Conservation (phyloP, 1,140 invertebrate species). For the Schlechtendalia chinensis region DNA sequence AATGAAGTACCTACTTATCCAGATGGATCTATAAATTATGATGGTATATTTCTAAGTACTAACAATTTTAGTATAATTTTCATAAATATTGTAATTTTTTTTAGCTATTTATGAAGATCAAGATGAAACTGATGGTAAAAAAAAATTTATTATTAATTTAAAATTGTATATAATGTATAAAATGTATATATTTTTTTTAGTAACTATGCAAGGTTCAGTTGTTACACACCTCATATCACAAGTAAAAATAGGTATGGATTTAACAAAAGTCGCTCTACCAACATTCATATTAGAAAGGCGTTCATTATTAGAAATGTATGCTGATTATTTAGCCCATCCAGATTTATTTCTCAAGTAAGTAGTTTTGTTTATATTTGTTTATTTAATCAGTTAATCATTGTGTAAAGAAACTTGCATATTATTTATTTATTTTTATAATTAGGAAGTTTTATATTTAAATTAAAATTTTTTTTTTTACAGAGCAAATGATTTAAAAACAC, state of each 20-base stretch:
- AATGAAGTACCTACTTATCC: slow-evolving; percentile 48
- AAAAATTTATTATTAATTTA: neutral
- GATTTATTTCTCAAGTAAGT: slow-evolving; percentile 90
- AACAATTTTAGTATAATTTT: slow-evolving; percentile 8
- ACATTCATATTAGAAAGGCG: slow-evolving; percentile 93
- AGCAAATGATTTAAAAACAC: slow-evolving; percentile 77
- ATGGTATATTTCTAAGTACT: slow-evolving; percentile 50
- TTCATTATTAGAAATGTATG: slow-evolving; percentile 95
- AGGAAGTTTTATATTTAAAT: neutral
- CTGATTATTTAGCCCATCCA: slow-evolving; percentile 97
- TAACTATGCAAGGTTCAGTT: slow-evolving; percentile 92
- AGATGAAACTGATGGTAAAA: slow-evolving; percentile 54
- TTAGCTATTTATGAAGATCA: slow-evolving; percentile 54
- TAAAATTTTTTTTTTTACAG: slow-evolving; percentile 59
- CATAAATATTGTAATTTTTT: slow-evolving; percentile 46
- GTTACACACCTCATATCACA: slow-evolving; percentile 92
- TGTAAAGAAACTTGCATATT: too few relatives aligned
- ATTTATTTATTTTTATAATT: slow-evolving; percentile 24
- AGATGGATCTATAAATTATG: slow-evolving; percentile 53
- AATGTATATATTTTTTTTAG: slow-evolving; percentile 54
- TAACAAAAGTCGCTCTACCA: slow-evolving; percentile 95
- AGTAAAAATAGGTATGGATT: slow-evolving; percentile 97
- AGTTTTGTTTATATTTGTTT: slow-evolving; percentile 17
- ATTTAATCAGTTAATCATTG: neutral
- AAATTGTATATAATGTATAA: neutral